A percentile compares a stretch with the other conserved stretches of the same genome.
These are phyloP conservation scores for Sturnus vulgaris DNA, from an alignment of 2,113 vertebrate species.

Conservation along the genomic window DNA sequence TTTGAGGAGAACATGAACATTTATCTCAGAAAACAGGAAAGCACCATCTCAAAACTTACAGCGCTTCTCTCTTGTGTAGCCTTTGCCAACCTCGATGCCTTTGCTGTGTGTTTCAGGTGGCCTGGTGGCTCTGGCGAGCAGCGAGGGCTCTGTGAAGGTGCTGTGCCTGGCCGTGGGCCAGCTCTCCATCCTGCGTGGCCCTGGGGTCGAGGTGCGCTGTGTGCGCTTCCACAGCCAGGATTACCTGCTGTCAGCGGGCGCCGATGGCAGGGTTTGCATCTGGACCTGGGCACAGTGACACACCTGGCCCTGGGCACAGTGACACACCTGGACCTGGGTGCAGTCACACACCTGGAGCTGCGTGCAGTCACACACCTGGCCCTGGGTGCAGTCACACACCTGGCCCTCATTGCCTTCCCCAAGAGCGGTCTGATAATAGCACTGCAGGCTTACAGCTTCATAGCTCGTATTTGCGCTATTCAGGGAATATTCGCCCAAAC, in stretches of 20 bases:
- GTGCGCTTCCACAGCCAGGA: conserved; percentile 63
- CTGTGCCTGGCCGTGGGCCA: conserved; percentile 41
- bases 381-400: no score
- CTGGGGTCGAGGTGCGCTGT: conserved; percentile 57
- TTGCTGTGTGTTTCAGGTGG: conserved; percentile 61
- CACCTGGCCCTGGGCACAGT: no score
- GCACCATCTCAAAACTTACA: background rate
- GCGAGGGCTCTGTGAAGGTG: conserved; percentile 72
- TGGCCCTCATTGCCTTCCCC: background rate
- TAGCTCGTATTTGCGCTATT: background rate
- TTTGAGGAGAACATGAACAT: background rate
- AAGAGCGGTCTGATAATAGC: background rate
- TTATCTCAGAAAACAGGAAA: background rate
- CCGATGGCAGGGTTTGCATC: conserved; percentile 61
- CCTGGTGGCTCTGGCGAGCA: conserved; percentile 74
- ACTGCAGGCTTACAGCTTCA: background rate
- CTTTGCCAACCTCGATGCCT: background rate
- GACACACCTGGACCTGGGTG: no score
- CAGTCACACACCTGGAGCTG: no score
- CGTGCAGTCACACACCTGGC: no score
- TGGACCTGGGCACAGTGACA: conserved; percentile 46
- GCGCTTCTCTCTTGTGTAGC: background rate
- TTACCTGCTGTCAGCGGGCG: conserved; percentile 59
- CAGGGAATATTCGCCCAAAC: background rate
- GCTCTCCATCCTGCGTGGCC: conserved; percentile 58